These are phyloP conservation scores for Orthonychiurus folsomi DNA, from an alignment of 2,888 invertebrate species.

Conservation along the genomic window DNA sequence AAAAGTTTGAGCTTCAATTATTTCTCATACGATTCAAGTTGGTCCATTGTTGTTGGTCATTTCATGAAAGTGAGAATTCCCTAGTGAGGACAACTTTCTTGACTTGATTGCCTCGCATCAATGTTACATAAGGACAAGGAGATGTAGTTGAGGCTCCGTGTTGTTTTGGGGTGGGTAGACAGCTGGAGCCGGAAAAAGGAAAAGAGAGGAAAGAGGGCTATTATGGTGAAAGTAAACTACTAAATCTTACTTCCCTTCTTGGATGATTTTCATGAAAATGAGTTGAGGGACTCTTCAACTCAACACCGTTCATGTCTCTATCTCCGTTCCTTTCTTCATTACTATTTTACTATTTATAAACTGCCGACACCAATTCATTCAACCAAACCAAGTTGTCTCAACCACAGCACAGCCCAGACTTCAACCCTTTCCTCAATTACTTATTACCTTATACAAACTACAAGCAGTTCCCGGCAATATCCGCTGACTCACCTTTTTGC, in stretches of 20 bases:
- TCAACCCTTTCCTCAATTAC: too few relatives aligned
- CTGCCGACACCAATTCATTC: not conserved
- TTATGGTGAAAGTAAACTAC: constrained; percentile 4
- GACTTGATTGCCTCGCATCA: not conserved
- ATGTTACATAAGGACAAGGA: not conserved
- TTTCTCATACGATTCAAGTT: not conserved
- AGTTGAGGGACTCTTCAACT: not conserved
- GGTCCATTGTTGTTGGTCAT: not conserved
- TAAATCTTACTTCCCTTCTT: not conserved
- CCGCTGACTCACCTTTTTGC: too few relatives aligned
- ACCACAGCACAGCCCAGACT: too few relatives aligned
- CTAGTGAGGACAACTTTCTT: not conserved
- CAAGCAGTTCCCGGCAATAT: too few relatives aligned
- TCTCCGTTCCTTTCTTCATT: not conserved
- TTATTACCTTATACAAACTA: too few relatives aligned
- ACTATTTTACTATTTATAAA: constrained; percentile 1
- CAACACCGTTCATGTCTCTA: not conserved
- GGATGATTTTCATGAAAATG: constrained; percentile 2
- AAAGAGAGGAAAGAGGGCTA: not conserved
- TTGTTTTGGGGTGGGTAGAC: too few relatives aligned
- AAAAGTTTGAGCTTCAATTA: not conserved
- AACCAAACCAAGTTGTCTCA: too few relatives aligned
- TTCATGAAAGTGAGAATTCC: not conserved
- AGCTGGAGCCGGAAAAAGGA: not conserved
- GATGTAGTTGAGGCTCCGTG: not conserved